phyloP scores from a whole-genome alignment of 2,888 invertebrate genomes.

The Octodonta nipae region DNA sequence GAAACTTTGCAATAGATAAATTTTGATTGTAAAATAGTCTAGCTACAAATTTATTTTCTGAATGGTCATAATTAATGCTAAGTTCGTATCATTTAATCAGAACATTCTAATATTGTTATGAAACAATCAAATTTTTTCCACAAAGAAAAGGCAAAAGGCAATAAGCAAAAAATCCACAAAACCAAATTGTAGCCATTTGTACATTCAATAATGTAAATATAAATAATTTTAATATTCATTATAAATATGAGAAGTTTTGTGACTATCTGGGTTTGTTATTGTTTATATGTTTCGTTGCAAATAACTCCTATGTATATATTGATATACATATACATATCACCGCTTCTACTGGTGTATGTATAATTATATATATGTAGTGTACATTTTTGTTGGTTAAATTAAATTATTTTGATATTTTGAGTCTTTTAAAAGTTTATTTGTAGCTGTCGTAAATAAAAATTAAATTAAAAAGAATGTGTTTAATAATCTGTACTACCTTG shows the following conservation, averaged over 20 bases:
- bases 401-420: conserved; percentile 32
- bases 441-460: conserved; percentile 33
- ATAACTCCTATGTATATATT: no score
- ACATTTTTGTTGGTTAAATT: conserved; percentile 32
- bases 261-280: conserved; percentile 17
- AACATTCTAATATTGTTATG: conserved; percentile 5
- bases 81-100: conserved; percentile 9
- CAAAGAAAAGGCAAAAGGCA: conserved; percentile 2
- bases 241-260: conserved; percentile 15
- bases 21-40: no score
- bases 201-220: conserved; percentile 29
- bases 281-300: conserved; percentile 21
- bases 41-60: no score
- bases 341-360: no score
- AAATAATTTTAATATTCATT: conserved; percentile 7
- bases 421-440: conserved; percentile 30
- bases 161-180: conserved; percentile 1
- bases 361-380: no score
- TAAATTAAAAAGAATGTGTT: no score
- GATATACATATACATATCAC: no score
- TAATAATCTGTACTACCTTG: no score
- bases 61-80: no score
- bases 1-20: no score
- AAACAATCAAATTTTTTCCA: conserved; percentile 1
- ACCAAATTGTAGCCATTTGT: conserved; percentile 23